Evolutionary conservation across 2,113 vertebrate species (phyloP), one percentile per base, ranked within the genome.

Genomic region (Rostratula benghalensis): DNA sequence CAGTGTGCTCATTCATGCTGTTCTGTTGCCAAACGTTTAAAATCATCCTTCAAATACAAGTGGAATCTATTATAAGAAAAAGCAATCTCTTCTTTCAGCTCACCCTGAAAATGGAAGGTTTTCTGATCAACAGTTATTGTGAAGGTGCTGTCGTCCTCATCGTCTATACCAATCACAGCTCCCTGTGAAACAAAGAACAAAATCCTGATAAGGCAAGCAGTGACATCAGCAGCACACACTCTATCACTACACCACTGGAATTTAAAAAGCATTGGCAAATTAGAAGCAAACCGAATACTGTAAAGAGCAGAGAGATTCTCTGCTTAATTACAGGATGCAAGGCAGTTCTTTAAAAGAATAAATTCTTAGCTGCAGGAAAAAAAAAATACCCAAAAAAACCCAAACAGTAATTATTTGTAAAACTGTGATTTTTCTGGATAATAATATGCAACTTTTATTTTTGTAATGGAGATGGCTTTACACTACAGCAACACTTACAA

Each of bases 41-140:
- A 97, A 97, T 95, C 94, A 96, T 83, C 91, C 91, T 97, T 96
- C 96, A 94, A 96, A 97, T 68, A 97, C 83, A 91, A 96, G 95
- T 88, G 89, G 91, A 84, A 95, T 95, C 94, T 93, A 93, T 92
- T 91, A 97, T 75, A 97, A 98, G 96, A 94, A 94, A 84, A 94
- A 94, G 90, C 74, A 97, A 97, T 94, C 97, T 98, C 97, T 97
- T 88, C 92, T 95, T 93, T 97, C 94, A 96, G 97, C 99, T 99
- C 98, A 99, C 99, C 99, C 99, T 99, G 99, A 97, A 99, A 99
- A 99, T 99, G 99, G 98, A 99, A 99, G 98, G 99, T 99, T 99
- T 99, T 99, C 98, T 99, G 99, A 98, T 99, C 99, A 98, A 99
- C 99, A 96, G 99, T 99, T 98, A 99, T 99, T 97, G 99, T 99